A percentile compares a stretch with the other conserved stretches of the same genome.
These are phyloP conservation scores for Centruroides vittatus DNA, from an alignment of 1,140 invertebrate species.

Conservation along the genomic window DNA sequence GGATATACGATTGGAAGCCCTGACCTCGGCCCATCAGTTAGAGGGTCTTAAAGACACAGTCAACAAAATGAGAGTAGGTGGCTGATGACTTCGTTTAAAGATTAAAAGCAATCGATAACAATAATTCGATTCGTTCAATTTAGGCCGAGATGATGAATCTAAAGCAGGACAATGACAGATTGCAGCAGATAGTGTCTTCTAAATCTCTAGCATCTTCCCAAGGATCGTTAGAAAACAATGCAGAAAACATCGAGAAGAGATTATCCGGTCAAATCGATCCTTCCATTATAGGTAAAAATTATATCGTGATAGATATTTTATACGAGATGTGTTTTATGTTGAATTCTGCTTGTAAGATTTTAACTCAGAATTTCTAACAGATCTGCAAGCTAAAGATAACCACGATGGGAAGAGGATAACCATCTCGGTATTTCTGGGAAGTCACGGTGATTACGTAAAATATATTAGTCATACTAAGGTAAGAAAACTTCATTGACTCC, in stretches of 20 bases:
- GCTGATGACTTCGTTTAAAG: neutral
- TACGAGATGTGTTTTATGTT: too few relatives aligned
- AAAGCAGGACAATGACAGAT: constrained; percentile 89
- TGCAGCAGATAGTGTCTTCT: constrained; percentile 71
- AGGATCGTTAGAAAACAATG: constrained; percentile 40
- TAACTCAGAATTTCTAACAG: neutral
- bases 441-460: constrained; percentile 17
- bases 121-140: constrained; percentile 24
- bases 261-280: neutral
- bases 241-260: too few relatives aligned
- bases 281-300: neutral
- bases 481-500: neutral
- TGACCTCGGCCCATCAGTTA: constrained; percentile 90
- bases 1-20: constrained; percentile 85
- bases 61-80: constrained; percentile 76
- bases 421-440: constrained; percentile 63
- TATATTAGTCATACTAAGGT: constrained; percentile 11
- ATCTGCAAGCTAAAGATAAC: constrained; percentile 23
- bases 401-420: constrained; percentile 73
- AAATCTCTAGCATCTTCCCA: constrained; percentile 66
- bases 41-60: constrained; percentile 92
- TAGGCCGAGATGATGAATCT: constrained; percentile 90
- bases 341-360: neutral
- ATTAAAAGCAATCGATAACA: neutral
- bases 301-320: neutral